Conservation (phyloP, 1,140 invertebrate genomes). For the Choristoneura fumiferana region DNA sequence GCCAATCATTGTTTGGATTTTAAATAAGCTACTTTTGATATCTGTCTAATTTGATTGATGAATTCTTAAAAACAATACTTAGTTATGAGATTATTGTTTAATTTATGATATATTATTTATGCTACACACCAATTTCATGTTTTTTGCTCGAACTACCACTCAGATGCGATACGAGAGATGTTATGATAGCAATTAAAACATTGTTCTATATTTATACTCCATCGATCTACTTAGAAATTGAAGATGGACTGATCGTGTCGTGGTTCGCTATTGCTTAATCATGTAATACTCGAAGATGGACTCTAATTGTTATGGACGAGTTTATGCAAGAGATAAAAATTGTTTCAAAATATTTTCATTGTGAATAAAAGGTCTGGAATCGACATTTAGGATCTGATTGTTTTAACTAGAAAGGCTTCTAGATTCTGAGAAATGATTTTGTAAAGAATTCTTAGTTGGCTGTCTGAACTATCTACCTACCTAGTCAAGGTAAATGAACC, state of each 20-base stretch:
- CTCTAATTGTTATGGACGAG: constrained; percentile 51
- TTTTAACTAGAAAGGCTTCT: not conserved
- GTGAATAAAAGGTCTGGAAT: not conserved
- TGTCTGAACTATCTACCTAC: too few species aligned
- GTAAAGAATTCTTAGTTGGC: too few species aligned
- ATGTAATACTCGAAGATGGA: constrained; percentile 47
- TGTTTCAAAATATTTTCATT: constrained; percentile 5
- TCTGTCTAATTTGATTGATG: too few species aligned
- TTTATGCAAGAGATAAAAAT: constrained; percentile 34
- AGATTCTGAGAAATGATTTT: not conserved
- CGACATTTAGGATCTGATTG: not conserved
- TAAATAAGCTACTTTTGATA: too few species aligned
- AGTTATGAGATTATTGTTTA: too few species aligned
- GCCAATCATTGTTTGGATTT: not conserved
- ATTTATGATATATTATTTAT: too few species aligned
- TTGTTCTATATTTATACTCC: constrained; percentile 64
- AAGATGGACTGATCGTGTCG: constrained; percentile 46
- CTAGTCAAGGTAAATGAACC: too few species aligned
- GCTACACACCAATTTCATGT: constrained; percentile 62
- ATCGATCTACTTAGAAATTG: constrained; percentile 55
- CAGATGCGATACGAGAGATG: constrained; percentile 33
- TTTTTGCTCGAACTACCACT: constrained; percentile 34
- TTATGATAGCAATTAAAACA: constrained; percentile 46
- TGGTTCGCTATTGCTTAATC: constrained; percentile 54
- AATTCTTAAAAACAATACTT: too few species aligned